Conservation (phyloP, 1,140 invertebrate species). For the Wasmannia auropunctata region DNA sequence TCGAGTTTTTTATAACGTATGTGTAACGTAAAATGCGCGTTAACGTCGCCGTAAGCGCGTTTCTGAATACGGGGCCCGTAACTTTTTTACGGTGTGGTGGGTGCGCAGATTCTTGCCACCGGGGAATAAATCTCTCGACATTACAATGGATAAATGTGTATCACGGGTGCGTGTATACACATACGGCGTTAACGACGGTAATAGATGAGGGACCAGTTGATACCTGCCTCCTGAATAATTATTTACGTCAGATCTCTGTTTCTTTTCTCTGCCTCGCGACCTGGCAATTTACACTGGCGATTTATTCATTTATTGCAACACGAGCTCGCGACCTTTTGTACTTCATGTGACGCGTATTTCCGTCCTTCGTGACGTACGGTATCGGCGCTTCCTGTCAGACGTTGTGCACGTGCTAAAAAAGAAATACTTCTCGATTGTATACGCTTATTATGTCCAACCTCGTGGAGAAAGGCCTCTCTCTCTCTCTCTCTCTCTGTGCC, state of each 20-base stretch:
- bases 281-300: background rate
- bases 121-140: background rate
- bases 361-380: background rate
- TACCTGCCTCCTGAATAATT: background rate
- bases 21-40: no score
- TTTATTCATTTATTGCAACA: slow-evolving; percentile 17
- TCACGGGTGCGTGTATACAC: background rate
- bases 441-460: background rate
- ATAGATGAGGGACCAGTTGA: background rate
- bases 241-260: background rate
- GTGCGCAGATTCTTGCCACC: background rate
- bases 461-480: slow-evolving; percentile 4
- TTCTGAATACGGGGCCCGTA: no score
- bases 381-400: background rate
- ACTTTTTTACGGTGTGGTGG: background rate
- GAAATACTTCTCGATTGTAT: background rate
- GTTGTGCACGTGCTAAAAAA: background rate
- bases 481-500: no score
- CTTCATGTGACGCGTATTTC: background rate
- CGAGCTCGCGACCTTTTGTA: background rate
- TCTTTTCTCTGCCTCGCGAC: background rate
- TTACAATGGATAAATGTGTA: background rate
- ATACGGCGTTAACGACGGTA: background rate
- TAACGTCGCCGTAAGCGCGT: no score
- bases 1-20: no score